These are phyloP conservation scores for Smittia sp. DNA, from an alignment of 2,888 invertebrate species.

Conservation along the genomic window DNA sequence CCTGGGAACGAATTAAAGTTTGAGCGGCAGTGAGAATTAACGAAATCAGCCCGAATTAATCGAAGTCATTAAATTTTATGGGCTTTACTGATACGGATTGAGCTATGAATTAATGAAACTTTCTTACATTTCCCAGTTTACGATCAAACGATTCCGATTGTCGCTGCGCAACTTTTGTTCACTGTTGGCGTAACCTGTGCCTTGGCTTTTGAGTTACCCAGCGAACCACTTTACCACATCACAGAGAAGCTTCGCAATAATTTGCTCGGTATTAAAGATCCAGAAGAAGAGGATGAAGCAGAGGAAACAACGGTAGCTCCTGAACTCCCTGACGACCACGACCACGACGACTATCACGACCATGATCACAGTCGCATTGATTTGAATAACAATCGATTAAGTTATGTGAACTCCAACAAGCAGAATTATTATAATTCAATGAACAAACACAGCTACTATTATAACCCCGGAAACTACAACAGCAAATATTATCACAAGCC, in stretches of 20 bases:
- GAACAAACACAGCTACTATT: conserved; percentile 38
- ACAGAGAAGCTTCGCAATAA: conserved; percentile 34
- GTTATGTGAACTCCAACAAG: conserved; percentile 14
- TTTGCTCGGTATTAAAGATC: not conserved
- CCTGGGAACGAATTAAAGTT: not conserved
- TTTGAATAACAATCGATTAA: conserved; percentile 25
- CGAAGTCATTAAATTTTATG: no score
- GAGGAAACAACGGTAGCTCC: not conserved
- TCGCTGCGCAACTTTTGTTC: conserved; percentile 55
- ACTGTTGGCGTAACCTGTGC: conserved; percentile 72
- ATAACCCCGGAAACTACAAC: not conserved
- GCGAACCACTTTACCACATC: conserved; percentile 54
- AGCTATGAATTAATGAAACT: not conserved
- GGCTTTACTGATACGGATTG: no score
- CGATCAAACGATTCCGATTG: conserved; percentile 52
- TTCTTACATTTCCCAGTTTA: conserved; percentile 44
- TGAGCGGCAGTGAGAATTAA: no score
- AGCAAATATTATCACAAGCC: conserved; percentile 27
- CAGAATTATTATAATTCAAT: conserved; percentile 28
- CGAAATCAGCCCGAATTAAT: no score
- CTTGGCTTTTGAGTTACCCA: conserved; percentile 73
- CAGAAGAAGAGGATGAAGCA: not conserved
- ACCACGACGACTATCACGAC: not conserved
- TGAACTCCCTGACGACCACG: not conserved
- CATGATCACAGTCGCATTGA: conserved; percentile 27